These are phyloP conservation scores for Hydriomena furcata DNA, from an alignment of 2,888 invertebrate genomes.

Conservation along the genomic window DNA sequence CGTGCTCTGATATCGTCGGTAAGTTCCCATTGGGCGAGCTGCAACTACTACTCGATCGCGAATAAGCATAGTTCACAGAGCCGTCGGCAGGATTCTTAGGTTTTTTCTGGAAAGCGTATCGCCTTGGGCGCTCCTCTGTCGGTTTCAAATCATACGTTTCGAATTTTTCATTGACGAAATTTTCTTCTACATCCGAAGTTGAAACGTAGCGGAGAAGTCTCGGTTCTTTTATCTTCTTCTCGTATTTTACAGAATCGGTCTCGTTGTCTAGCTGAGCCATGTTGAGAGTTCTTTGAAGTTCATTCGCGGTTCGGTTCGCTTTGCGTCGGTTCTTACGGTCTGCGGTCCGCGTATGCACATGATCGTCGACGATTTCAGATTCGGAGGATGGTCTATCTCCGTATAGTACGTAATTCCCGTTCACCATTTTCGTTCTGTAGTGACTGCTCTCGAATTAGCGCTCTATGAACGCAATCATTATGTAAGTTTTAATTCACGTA, in stretches of 20 bases:
- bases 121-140: conserved; percentile 62
- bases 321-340: conserved; percentile 68
- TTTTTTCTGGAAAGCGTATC: conserved; percentile 71
- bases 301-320: conserved; percentile 62
- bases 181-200: conserved; percentile 69
- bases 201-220: conserved; percentile 70
- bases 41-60: conserved; percentile 72
- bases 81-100: conserved; percentile 73
- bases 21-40: conserved; percentile 74
- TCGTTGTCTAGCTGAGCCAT: conserved; percentile 71
- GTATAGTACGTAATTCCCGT: conserved; percentile 76
- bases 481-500: conserved; percentile 39
- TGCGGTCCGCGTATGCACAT: conserved; percentile 64
- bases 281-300: conserved; percentile 64
- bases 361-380: conserved; percentile 73
- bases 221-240: conserved; percentile 74
- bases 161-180: conserved; percentile 69
- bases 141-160: conserved; percentile 73
- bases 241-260: conserved; percentile 73
- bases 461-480: conserved; percentile 46
- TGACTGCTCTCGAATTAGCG: conserved; percentile 36
- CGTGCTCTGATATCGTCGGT: conserved; percentile 75
- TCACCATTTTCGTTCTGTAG: conserved; percentile 65
- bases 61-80: conserved; percentile 73
- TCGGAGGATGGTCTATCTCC: conserved; percentile 73